These are phyloP conservation scores for Riptortus pedestris DNA, from an alignment of 1,140 invertebrate species.

Conservation along the genomic window DNA sequence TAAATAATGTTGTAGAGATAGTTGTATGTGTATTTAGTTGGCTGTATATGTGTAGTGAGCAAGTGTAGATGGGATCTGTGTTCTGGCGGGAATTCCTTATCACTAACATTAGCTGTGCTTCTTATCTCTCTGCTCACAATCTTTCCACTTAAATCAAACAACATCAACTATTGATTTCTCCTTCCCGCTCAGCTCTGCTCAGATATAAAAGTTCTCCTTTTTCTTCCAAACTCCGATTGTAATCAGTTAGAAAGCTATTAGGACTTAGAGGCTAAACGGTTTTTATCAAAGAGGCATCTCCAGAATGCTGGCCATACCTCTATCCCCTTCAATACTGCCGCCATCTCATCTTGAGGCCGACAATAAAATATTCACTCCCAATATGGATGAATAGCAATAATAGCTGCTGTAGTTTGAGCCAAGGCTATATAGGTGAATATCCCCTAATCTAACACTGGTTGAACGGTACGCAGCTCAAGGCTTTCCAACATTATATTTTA, in stretches of 20 bases:
- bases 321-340: too few species aligned
- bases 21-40: not conserved
- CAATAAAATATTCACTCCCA: too few species aligned
- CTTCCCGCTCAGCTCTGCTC: not conserved
- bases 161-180: slow-evolving; percentile 2
- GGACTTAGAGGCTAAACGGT: not conserved
- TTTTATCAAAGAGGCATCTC: not conserved
- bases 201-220: slow-evolving; percentile 1
- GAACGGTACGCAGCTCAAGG: too few species aligned
- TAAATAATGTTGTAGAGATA: not conserved
- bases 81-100: not conserved
- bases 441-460: too few species aligned
- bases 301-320: too few species aligned
- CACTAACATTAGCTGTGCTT: too few species aligned
- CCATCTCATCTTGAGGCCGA: too few species aligned
- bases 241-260: slow-evolving; percentile 5
- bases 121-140: not conserved
- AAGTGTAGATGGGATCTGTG: not conserved
- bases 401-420: too few species aligned
- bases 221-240: not conserved
- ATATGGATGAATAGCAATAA: too few species aligned
- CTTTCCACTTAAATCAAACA: slow-evolving; percentile 1
- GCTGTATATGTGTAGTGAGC: not conserved
- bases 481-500: too few species aligned
- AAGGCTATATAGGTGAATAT: too few species aligned